Base-by-base conservation (phyloP, 2,888 invertebrate species). In the Drosophila nigritarsus region DNA sequence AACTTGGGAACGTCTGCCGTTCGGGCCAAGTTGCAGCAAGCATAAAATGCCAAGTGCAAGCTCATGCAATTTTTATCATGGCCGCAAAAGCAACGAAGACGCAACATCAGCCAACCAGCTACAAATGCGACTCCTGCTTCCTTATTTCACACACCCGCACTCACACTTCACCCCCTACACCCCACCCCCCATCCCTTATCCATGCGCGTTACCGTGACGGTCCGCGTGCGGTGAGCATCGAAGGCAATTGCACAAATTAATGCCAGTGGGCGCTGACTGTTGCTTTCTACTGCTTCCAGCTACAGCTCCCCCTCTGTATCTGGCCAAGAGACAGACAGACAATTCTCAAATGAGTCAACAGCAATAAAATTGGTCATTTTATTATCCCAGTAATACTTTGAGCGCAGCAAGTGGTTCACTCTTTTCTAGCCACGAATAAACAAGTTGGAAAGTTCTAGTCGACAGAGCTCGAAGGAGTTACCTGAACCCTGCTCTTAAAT, bases 301-400 rank as follows among this genome's bases (percentile, higher is more conserved):
- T 48, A 34, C n/a, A 60, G 49, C 65, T 63, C 62, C 75, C 65
- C 78, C 71, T 73, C 67, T 66, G 63, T 70, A 34, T 42, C 53
- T 45, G 49, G 49, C 58, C 73, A 65, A 29, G 11, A 61, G 49
- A 49, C 68, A 67, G 84, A 65, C 84, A 87, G 89, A 91, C 91
- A 90, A 92, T 91, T 92, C 92, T 91, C 92, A 90, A 92, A 92
- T 92, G 92, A 92, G 89, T 87, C 89, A 83, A 83, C 88, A 84
- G 73, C 71, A 92, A 83, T 92, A 90, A 92, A 92, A 92, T 92
- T 92, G 88, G 91, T 92, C 90, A 91, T 91, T 92, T 92, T 92
- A 91, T 91, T 88, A 83, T 60, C 75, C 62, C 51, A 61, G 80
- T 73, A 82, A 67, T 82, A 65, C 73, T 61, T 72, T 68, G 62